phyloP scores from a whole-genome alignment of 2,888 invertebrate species.

The Torymus aiolomorphi region DNA sequence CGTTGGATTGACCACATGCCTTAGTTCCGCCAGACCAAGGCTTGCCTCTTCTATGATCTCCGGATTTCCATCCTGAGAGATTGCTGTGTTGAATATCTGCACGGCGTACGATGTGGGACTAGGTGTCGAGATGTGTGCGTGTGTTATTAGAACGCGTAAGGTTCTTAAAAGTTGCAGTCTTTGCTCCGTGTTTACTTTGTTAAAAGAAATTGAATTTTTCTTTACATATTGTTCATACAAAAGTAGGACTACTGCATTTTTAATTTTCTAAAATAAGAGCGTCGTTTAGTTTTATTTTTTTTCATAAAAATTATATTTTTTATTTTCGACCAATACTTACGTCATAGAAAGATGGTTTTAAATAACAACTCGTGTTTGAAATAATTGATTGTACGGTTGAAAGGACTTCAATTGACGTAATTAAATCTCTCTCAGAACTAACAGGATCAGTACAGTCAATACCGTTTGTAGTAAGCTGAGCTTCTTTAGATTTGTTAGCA shows the following conservation, averaged over 20 bases:
- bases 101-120: constrained; percentile 68
- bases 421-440: constrained; percentile 58
- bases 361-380: constrained; percentile 60
- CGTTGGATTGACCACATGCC: constrained; percentile 69
- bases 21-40: constrained; percentile 64
- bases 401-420: constrained; percentile 66
- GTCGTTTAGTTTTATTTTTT: not conserved
- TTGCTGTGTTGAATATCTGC: constrained; percentile 67
- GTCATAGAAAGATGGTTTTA: constrained; percentile 66
- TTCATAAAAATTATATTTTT: not conserved
- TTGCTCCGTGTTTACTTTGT: constrained; percentile 62
- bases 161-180: constrained; percentile 67
- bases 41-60: constrained; percentile 66
- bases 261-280: constrained; percentile 64
- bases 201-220: constrained; percentile 60
- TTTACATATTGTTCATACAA: constrained; percentile 67
- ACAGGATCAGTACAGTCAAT: not conserved
- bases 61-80: constrained; percentile 62
- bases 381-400: constrained; percentile 66
- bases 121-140: constrained; percentile 64
- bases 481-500: constrained; percentile 65
- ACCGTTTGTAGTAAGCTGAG: constrained; percentile 60
- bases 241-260: constrained; percentile 62
- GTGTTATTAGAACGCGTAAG: constrained; percentile 65
- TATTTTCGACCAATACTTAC: constrained; percentile 59